Percentiles rank a stretch among this genome's conserved stretches.
Conservation (phyloP, 1,140 invertebrate species). For the Coboldia fuscipes region DNA sequence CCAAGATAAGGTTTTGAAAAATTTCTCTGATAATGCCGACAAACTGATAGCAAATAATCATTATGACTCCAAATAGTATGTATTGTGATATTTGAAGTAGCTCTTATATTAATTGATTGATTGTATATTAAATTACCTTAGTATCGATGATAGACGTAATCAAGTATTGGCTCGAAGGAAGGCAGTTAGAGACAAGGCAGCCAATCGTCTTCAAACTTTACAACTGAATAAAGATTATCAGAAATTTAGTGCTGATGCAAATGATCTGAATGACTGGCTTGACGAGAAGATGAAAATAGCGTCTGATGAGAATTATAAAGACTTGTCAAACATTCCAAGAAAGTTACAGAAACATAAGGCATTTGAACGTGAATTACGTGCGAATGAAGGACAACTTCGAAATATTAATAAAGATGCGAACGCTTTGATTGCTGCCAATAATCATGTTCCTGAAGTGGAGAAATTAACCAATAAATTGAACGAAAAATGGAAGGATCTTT, state of each 20-base stretch:
- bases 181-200: conserved; percentile 50
- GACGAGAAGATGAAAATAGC: conserved; percentile 80
- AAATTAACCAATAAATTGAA: conserved; percentile 43
- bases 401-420: conserved; percentile 62
- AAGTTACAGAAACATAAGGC: conserved; percentile 96
- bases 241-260: conserved; percentile 71
- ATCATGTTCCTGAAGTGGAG: conserved; percentile 43
- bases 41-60: conserved; percentile 63
- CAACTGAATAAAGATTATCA: conserved; percentile 61
- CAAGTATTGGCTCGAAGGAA: conserved; percentile 53
- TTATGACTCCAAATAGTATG: conserved; percentile 67
- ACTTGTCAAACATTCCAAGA: conserved; percentile 73
- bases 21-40: conserved; percentile 70
- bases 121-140: conserved; percentile 12
- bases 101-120: not conserved
- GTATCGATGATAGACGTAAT: conserved; percentile 49
- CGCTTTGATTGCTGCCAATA: conserved; percentile 42
- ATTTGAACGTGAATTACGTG: conserved; percentile 82
- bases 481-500: conserved; percentile 46
- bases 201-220: conserved; percentile 44
- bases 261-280: conserved; percentile 77
- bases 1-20: conserved; percentile 78
- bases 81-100: conserved; percentile 5
- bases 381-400: conserved; percentile 72
- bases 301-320: conserved; percentile 80